Conservation (phyloP, 2,113 vertebrate genomes). For the Solea senegalensis region DNA sequence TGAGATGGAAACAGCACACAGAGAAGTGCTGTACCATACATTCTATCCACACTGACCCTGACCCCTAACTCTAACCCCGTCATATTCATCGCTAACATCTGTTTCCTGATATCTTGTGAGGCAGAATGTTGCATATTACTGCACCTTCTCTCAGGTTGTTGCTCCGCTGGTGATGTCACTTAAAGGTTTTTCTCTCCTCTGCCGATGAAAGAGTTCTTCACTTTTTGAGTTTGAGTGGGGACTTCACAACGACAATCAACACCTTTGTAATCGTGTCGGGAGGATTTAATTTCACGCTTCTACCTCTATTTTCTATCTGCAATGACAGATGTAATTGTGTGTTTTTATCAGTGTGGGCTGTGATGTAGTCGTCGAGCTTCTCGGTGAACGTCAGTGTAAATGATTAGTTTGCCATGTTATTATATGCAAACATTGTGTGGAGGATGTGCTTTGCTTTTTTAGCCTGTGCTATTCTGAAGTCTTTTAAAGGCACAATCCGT, state of each 20-base stretch:
- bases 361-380: slow-evolving; percentile 25
- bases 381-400: slow-evolving; percentile 31
- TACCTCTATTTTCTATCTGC: slow-evolving; percentile 64
- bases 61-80: too few species aligned
- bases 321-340: slow-evolving; percentile 19
- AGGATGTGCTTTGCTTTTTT: slow-evolving; percentile 43
- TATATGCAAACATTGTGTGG: slow-evolving; percentile 15
- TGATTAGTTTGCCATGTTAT: slow-evolving; percentile 21
- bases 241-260: slow-evolving; percentile 26
- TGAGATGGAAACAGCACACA: too few species aligned
- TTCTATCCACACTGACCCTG: too few species aligned
- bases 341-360: slow-evolving; percentile 28
- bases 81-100: too few species aligned
- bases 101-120: too few species aligned
- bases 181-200: slow-evolving; percentile 5
- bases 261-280: neutral
- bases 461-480: slow-evolving; percentile 5
- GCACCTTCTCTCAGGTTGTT: slow-evolving; percentile 47
- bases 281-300: slow-evolving; percentile 38
- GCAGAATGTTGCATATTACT: too few species aligned
- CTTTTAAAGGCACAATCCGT: slow-evolving; percentile 7
- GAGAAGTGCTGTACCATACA: too few species aligned
- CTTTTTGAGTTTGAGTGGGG: neutral
- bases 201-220: slow-evolving; percentile 25
- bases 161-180: slow-evolving; percentile 9